Evolutionary conservation across 1,140 invertebrate genomes (phyloP).

Genomic region (Parapsyche elsis): DNA sequence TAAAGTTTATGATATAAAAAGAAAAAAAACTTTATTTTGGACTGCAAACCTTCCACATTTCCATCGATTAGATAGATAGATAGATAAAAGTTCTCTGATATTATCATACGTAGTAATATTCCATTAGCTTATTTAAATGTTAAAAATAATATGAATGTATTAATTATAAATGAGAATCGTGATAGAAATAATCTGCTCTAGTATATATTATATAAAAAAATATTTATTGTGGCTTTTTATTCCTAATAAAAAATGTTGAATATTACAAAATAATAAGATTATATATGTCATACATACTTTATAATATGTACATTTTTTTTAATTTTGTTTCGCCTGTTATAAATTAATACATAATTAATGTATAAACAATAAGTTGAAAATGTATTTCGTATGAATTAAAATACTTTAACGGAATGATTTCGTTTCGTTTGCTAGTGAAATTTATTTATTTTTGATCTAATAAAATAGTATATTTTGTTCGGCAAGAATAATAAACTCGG

Average conservation of each 20-base stretch:
- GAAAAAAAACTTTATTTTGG: neutral
- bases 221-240: constrained; percentile 48
- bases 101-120: constrained; percentile 52
- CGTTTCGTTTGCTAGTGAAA: neutral
- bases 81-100: constrained; percentile 35
- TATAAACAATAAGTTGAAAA: neutral
- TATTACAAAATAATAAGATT: constrained; percentile 18
- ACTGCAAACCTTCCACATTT: constrained; percentile 46
- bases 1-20: too few relatives aligned
- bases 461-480: too few relatives aligned
- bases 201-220: constrained; percentile 32
- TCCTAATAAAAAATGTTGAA: constrained; percentile 29
- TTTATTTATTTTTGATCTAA: neutral
- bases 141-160: constrained; percentile 46
- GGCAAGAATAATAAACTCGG: neutral
- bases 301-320: neutral
- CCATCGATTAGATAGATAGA: constrained; percentile 34
- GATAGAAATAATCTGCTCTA: constrained; percentile 48
- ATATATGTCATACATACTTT: neutral
- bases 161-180: constrained; percentile 44
- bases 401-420: neutral
- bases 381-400: neutral
- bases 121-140: constrained; percentile 55
- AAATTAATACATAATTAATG: neutral
- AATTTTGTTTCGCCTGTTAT: neutral